Percentiles rank a stretch among this genome's conserved stretches.
Conservation (phyloP, 2,888 invertebrate genomes). For the Barypeithes pellucidus region DNA sequence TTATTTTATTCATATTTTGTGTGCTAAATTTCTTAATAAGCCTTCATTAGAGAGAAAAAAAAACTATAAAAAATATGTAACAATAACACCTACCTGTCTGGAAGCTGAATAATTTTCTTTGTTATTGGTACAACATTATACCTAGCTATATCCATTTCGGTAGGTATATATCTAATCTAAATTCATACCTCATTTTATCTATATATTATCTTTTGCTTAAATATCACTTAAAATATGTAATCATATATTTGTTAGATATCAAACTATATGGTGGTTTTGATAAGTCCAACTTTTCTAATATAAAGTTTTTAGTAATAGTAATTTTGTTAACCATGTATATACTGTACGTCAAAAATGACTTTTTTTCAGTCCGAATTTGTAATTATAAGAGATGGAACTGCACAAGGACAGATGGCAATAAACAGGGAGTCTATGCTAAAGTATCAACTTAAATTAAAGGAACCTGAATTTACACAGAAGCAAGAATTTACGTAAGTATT, state of each 20-base stretch:
- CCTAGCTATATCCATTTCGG: too few relatives aligned
- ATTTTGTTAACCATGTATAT: constrained; percentile 20
- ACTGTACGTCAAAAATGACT: constrained; percentile 37
- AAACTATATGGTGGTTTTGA: background rate
- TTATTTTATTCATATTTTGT: too few relatives aligned
- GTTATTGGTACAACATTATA: too few relatives aligned
- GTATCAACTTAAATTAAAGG: constrained; percentile 84
- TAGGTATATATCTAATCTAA: background rate
- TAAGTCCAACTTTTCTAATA: background rate
- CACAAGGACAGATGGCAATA: constrained; percentile 72
- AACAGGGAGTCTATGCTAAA: constrained; percentile 84
- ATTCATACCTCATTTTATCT: background rate
- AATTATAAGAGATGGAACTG: constrained; percentile 75
- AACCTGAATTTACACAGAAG: constrained; percentile 80
- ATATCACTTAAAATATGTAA: background rate
- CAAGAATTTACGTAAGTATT: constrained; percentile 77
- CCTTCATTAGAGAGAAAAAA: too few relatives aligned
- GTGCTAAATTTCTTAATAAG: too few relatives aligned
- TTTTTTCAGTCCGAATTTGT: constrained; percentile 72
- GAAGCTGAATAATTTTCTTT: too few relatives aligned
- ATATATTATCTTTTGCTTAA: constrained; percentile 6
- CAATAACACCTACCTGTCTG: too few relatives aligned
- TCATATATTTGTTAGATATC: constrained; percentile 33
- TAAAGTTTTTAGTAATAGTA: background rate
- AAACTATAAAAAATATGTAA: too few relatives aligned